A percentile compares a stretch with the other conserved stretches of the same genome.
Evolutionary conservation across 2,113 vertebrate species (phyloP).

Genomic region (Nipponia nippon): DNA sequence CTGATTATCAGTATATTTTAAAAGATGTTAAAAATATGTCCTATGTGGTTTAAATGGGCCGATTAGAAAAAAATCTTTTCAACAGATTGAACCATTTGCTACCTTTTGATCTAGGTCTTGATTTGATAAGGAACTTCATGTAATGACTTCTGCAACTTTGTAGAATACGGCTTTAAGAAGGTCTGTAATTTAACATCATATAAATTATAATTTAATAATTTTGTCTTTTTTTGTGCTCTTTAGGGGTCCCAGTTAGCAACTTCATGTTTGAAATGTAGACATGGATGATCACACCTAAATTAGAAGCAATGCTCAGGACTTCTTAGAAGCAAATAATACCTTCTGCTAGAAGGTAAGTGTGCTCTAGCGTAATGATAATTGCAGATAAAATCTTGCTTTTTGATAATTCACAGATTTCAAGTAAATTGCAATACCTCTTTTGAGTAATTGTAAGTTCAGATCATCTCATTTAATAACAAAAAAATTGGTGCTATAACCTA

Average conservation of each 20-base stretch:
- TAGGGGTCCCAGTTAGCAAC: background rate
- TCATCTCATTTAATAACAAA: background rate
- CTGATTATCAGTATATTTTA: background rate
- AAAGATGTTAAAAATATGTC: background rate
- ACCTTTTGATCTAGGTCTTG: background rate
- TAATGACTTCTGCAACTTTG: background rate
- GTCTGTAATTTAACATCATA: background rate
- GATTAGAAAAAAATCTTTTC: background rate
- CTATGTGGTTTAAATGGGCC: background rate
- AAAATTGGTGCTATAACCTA: background rate
- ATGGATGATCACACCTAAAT: background rate
- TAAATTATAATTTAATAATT: background rate
- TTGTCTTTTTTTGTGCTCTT: background rate
- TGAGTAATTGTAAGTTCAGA: background rate
- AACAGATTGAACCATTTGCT: background rate
- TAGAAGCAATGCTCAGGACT: background rate
- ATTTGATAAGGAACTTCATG: fast-evolving
- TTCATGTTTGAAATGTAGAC: background rate
- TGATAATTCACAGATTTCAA: background rate
- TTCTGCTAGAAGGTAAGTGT: background rate
- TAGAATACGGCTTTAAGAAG: background rate
- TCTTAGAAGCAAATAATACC: background rate
- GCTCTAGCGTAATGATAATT: background rate
- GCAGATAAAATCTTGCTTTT: background rate
- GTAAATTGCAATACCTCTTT: background rate